phyloP scores from a whole-genome alignment of 2,888 invertebrate genomes.

The Harpalus rufipes region DNA sequence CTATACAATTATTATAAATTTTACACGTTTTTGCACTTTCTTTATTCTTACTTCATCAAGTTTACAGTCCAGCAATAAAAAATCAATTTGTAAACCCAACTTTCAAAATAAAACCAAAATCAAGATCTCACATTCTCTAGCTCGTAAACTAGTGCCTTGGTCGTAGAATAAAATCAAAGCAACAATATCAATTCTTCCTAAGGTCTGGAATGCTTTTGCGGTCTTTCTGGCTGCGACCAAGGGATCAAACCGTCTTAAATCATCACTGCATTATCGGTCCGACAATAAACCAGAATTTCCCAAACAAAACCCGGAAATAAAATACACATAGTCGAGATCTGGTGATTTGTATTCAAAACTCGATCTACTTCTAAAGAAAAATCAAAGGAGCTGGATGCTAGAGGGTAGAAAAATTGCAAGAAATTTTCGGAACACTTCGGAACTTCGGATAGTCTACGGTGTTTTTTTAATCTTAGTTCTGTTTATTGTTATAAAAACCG shows the following conservation, averaged over 20 bases:
- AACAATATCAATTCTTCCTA: slow-evolving; percentile 46
- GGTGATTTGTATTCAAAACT: slow-evolving; percentile 61
- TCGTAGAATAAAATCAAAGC: slow-evolving; percentile 38
- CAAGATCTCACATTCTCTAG: background rate
- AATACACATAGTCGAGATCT: slow-evolving; percentile 40
- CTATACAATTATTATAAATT: too few relatives aligned
- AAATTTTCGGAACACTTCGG: background rate
- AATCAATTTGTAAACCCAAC: background rate
- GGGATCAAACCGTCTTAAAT: slow-evolving; percentile 54
- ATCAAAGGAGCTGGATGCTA: slow-evolving; percentile 14
- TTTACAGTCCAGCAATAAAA: background rate
- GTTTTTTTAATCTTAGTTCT: too few relatives aligned
- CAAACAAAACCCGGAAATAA: slow-evolving; percentile 61
- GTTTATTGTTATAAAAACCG: too few relatives aligned
- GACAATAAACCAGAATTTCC: slow-evolving; percentile 63
- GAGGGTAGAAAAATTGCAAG: background rate
- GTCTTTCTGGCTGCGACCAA: background rate
- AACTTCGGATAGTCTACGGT: too few relatives aligned
- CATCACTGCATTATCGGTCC: slow-evolving; percentile 61
- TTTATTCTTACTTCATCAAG: too few relatives aligned
- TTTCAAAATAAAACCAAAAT: background rate
- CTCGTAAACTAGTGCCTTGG: slow-evolving; percentile 8
- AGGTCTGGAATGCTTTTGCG: background rate
- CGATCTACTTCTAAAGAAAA: slow-evolving; percentile 6
- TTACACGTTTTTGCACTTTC: too few relatives aligned